Percentiles rank a stretch among this genome's conserved stretches.
Conservation (phyloP, 2,113 vertebrate species). For the Chlamydotis undulata region DNA sequence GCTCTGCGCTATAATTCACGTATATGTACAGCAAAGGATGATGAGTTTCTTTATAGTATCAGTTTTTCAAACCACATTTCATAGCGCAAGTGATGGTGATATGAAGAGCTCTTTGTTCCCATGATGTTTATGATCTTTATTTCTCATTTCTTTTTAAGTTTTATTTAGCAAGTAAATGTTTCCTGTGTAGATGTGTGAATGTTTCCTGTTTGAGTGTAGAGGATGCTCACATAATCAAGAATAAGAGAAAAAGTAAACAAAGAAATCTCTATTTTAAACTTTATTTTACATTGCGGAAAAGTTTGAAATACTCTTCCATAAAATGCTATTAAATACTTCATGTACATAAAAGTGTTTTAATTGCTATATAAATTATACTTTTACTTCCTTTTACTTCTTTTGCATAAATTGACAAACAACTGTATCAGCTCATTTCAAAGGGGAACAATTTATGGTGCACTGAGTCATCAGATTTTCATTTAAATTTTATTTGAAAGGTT, state of each 20-base stretch:
- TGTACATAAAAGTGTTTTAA: not conserved
- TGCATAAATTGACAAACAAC: not conserved
- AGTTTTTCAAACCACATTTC: not conserved
- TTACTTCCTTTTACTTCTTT: not conserved
- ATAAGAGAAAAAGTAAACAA: not conserved
- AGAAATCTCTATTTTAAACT: not conserved
- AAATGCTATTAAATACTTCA: not conserved
- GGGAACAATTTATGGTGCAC: not conserved
- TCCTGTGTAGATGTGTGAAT: not conserved
- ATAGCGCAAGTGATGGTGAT: not conserved
- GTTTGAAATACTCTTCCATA: not conserved
- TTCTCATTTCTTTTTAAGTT: not conserved
- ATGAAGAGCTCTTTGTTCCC: not conserved
- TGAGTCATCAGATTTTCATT: not conserved
- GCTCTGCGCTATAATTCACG: not conserved
- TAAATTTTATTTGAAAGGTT: not conserved
- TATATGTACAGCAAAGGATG: not conserved
- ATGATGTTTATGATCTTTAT: not conserved
- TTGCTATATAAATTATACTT: not conserved
- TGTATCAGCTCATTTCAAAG: not conserved
- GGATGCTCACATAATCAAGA: not conserved
- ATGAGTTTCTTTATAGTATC: not conserved
- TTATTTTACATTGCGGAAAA: not conserved
- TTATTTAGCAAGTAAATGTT: not conserved
- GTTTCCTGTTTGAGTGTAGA: not conserved